Conservation (phyloP, 1,140 invertebrate species). For the Meloidogyne floridensis region DNA sequence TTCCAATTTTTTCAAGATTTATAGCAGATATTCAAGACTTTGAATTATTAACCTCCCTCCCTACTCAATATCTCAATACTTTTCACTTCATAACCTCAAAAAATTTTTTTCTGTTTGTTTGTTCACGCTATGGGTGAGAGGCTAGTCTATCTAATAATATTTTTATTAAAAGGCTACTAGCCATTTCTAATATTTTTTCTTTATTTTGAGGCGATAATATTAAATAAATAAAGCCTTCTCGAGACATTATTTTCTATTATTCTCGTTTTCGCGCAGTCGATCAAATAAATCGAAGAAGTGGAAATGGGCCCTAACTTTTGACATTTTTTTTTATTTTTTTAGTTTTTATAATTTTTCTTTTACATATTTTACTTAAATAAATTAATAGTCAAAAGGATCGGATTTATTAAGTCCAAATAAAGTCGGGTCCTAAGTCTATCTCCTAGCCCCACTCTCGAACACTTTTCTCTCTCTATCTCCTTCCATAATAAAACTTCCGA, state of each 20-base stretch:
- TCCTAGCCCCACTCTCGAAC: too few species aligned
- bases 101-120: slow-evolving; percentile 1
- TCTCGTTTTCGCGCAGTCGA: slow-evolving; percentile 3
- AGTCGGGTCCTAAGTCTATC: too few species aligned
- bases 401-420: too few species aligned
- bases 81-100: neutral
- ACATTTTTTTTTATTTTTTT: too few species aligned
- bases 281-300: neutral
- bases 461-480: too few species aligned
- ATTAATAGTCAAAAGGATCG: too few species aligned
- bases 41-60: neutral
- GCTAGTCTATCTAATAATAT: neutral
- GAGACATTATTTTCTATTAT: neutral
- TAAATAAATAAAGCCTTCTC: neutral
- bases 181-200: too few species aligned
- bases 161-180: neutral
- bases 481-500: too few species aligned
- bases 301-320: too few species aligned
- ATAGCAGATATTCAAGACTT: neutral
- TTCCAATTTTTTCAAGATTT: too few species aligned
- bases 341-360: too few species aligned
- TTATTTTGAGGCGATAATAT: neutral
- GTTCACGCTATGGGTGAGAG: neutral
- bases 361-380: too few species aligned
- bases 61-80: neutral